Base-by-base conservation (phyloP, 2,888 invertebrate species). In the Drosophila histrio region DNA sequence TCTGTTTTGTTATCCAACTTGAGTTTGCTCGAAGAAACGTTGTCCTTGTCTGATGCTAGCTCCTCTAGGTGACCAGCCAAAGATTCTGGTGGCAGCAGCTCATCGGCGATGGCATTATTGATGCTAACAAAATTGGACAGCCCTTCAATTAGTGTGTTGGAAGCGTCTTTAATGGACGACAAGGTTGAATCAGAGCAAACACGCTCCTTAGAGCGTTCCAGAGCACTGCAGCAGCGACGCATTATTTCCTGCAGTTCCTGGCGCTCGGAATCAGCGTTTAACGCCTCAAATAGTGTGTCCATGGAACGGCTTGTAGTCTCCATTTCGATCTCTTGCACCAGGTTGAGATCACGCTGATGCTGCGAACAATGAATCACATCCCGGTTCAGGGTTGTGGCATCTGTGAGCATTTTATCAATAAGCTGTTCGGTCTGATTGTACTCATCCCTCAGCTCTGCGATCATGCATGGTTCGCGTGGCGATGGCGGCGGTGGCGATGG, bases 401-500 rank as follows among this genome's bases (percentile, higher is more conserved):
- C 53, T 0, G 22, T 1, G 0, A 69, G 30, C 53, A 81, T 56
- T 5, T 65, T 22, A 8, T 84, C 64, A n/a, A 73, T n/a, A 11
- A 79, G 7, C 22, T 56, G 19, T 6, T 73, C 81, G 1, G 63
- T 76, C 22, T 54, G n/a, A 5, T 39, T 9, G 9, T 57, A 73
- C n/a, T 71, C 62, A 5, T 67, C 58, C 24, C 36, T 3, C 30
- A 66, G 39, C 5, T 81, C 62, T 1, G 64, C n/a, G 1, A 77
- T 58, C 22, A 30, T 5, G 30, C 50, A 43, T 4, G 47, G 26
- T 2, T 71, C 77, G 1, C 81, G 73, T 0, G 80, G 84, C 9
- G 80, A 84, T 9, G 80, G 84, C 2, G 80, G 80, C 13, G 79
- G 79, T n/a, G 79, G 80, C n/a, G 65, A 41, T 13, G 63, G 52